Evolutionary conservation across 2,797 vertebrate genomes (phyloP).

Genomic region (Manis crassicaudata): DNA sequence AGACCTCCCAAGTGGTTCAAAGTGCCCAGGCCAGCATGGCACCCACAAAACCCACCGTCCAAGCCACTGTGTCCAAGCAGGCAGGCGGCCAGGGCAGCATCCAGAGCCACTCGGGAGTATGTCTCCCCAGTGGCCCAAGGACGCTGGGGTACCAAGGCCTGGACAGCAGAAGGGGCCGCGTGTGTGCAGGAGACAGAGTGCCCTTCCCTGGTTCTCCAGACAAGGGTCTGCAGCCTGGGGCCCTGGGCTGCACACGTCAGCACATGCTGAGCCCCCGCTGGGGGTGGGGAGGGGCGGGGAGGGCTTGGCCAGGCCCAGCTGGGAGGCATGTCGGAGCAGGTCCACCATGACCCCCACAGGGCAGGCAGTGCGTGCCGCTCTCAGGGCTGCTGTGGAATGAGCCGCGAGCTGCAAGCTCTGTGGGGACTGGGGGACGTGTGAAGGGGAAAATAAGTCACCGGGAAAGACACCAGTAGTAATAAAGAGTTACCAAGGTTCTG

Average conservation of each 20-base stretch:
- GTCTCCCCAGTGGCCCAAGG: neutral
- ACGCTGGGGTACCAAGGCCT: neutral
- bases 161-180: neutral
- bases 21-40: neutral
- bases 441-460: neutral
- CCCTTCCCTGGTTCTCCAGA: neutral
- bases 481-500: neutral
- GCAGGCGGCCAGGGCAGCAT: neutral
- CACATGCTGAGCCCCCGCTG: neutral
- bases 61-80: neutral
- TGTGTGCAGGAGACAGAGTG: neutral
- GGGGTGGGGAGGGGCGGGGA: neutral
- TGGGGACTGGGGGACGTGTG: fast-evolving
- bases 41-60: neutral
- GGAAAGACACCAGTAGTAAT: neutral
- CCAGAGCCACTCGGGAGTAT: neutral
- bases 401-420: fast-evolving
- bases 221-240: fast-evolving
- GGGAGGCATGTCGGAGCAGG: too few relatives aligned
- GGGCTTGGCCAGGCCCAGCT: too few relatives aligned
- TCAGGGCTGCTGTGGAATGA: too few relatives aligned
- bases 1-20: neutral
- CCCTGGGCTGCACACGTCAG: fast-evolving
- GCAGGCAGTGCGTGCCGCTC: too few relatives aligned
- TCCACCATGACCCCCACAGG: too few relatives aligned